Percentiles rank a stretch among this genome's conserved stretches.
Conservation (phyloP, 2,113 vertebrate genomes). For the Brachyhypopomus gauderio region DNA sequence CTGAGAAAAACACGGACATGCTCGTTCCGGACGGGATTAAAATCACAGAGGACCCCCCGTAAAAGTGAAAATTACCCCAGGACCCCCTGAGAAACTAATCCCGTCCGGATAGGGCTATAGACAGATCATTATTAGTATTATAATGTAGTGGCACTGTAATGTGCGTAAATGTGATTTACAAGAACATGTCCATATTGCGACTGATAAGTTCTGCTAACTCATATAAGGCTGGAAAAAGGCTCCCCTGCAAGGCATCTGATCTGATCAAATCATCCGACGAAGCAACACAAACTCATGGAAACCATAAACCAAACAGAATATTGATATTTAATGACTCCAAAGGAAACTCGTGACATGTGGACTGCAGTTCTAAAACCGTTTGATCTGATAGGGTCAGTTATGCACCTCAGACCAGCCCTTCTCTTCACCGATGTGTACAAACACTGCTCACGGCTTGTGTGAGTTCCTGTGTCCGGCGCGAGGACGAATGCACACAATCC, state of each 20-base stretch:
- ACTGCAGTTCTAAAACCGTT: background rate
- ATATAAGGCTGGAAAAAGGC: background rate
- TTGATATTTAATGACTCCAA: slow-evolving; percentile 4
- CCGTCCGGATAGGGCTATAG: too few species aligned
- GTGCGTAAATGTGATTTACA: slow-evolving; percentile 15
- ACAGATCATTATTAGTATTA: background rate
- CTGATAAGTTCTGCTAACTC: background rate
- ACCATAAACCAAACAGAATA: slow-evolving; percentile 1
- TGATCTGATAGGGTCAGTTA: background rate
- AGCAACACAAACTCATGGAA: slow-evolving; percentile 4
- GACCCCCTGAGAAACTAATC: too few species aligned
- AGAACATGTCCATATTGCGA: slow-evolving; percentile 7
- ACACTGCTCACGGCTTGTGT: background rate
- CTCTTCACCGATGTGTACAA: background rate
- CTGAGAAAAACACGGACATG: too few species aligned
- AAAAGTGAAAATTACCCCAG: too few species aligned
- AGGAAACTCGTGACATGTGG: background rate
- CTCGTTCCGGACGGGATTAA: too few species aligned
- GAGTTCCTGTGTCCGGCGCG: too few species aligned
- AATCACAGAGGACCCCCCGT: too few species aligned
- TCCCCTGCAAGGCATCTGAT: background rate
- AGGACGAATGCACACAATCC: background rate
- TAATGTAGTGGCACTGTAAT: background rate
- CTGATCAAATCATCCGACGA: slow-evolving; percentile 3
- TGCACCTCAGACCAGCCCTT: background rate